Evolutionary conservation across 2,113 vertebrate species (phyloP).

Genomic region (Vimba vimba): DNA sequence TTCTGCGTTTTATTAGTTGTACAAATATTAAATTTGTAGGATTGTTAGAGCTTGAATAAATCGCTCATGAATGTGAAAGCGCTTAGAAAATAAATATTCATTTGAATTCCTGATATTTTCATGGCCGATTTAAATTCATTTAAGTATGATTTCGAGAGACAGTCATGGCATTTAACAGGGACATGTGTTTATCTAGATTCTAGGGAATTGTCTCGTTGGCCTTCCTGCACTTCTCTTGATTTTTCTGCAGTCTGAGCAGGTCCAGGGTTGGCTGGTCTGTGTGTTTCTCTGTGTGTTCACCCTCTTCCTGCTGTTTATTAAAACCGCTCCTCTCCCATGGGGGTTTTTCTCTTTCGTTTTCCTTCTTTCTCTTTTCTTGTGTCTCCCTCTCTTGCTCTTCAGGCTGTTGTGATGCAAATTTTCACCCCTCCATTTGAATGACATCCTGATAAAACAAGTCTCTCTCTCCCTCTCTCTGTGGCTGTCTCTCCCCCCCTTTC

Average conservation of each 20-base stretch:
- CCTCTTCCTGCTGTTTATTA: constrained; percentile 71
- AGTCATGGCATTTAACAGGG: constrained; percentile 48
- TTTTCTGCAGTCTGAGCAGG: constrained; percentile 4
- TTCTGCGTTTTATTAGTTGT: constrained; percentile 22
- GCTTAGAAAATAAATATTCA: constrained; percentile 6
- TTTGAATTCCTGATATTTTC: constrained; percentile 36
- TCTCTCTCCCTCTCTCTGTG: constrained; percentile 63
- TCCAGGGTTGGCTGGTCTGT: constrained; percentile 41
- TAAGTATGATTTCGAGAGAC: constrained; percentile 22
- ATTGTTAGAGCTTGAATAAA: constrained; percentile 23
- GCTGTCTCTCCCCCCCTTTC: constrained; percentile 1
- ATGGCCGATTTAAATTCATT: constrained; percentile 5
- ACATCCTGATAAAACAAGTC: constrained; percentile 94
- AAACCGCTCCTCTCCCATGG: constrained; percentile 53
- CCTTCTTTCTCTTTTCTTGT: constrained; percentile 72
- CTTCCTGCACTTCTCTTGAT: neutral
- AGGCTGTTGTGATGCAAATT: constrained; percentile 97
- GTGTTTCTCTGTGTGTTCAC: constrained; percentile 68
- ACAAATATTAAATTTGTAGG: constrained; percentile 4
- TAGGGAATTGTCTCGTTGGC: constrained; percentile 8
- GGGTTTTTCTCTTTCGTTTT: constrained; percentile 53
- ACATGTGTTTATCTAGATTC: constrained; percentile 30
- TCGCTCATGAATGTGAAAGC: constrained; percentile 24
- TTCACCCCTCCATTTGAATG: constrained; percentile 96
- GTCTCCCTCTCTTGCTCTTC: constrained; percentile 74